Evolutionary conservation across 2,113 vertebrate genomes (phyloP), one percentile per base, ranked within the genome.

Genomic region (Pogona vitticeps): DNA sequence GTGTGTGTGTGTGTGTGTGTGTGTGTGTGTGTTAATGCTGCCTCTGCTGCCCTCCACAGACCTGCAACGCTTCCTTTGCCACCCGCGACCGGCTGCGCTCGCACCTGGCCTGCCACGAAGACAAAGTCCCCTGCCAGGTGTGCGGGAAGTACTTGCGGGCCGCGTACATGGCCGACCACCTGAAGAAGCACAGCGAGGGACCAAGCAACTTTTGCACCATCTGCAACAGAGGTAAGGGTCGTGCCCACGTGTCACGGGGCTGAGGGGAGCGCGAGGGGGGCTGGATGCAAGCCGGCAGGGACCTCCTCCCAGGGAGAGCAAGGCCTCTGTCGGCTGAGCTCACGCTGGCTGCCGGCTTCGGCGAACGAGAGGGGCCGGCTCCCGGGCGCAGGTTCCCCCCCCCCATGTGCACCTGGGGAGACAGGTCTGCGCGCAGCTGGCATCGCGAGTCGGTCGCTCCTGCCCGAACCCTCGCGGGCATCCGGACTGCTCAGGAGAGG

Each of bases 171-270:
- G 98, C 98, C 0, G 98, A 99, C 96, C 99, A 99, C 93, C 96
- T 99, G 94, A 99, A 99, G 96, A 99, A 99, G 94, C 99, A 99
- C 94, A 99, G 98, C 4, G 98, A 99, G 97, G 98, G 98, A 93
- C 98, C 98, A 92, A 98, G 98, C 94, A 99, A 99, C 96, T 99
- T 98, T 97, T 99, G 99, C 94, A 98, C 97, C 93, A 99, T 99
- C 96, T 99, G 99, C 97, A 99, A 99, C 96, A 97, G 99, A 99
- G 99, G 99, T 99, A 98, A 97, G 86, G 88, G 90, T 40, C 91
- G 79, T 89, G 83, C 61, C 68, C 0, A 10, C 56, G 46, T 58
- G 84, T 92, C 82, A 28, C 86, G 82, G 92, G 86, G 26, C 56
- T 40, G 36, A n/a, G 10, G 7, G 78, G 9, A 3, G 42, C n/a